phyloP scores from a whole-genome alignment of 2,113 vertebrate genomes.

The Panthera tigris region DNA sequence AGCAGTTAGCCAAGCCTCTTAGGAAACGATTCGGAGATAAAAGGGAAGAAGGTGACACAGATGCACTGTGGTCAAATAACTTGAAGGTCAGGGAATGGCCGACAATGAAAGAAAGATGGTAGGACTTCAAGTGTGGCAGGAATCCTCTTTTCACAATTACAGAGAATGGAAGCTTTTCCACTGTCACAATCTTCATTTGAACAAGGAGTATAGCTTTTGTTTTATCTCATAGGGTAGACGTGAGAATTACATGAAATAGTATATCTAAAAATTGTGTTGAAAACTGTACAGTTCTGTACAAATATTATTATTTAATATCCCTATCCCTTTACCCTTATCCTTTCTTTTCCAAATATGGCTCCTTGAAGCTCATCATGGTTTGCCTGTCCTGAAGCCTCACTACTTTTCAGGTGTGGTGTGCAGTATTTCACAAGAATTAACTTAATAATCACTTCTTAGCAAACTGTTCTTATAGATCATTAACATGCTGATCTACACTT shows the following conservation, averaged over 20 bases:
- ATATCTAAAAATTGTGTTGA: neutral
- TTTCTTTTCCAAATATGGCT: neutral
- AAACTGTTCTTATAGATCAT: neutral
- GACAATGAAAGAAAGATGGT: neutral
- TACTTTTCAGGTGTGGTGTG: neutral
- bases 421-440: neutral
- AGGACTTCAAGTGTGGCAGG: neutral
- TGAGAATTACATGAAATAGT: neutral
- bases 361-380: neutral
- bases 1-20: neutral
- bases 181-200: neutral
- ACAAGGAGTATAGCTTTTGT: neutral
- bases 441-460: neutral
- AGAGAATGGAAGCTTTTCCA: neutral
- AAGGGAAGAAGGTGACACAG: neutral
- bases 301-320: neutral
- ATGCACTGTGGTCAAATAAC: neutral
- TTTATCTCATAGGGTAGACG: neutral
- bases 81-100: neutral
- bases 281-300: neutral
- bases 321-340: neutral
- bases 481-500: neutral
- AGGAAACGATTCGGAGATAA: neutral
- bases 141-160: neutral
- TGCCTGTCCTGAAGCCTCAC: neutral